Evolutionary conservation across 2,113 vertebrate species (phyloP), one percentile per base, ranked within the genome.

Genomic region (Entosphenus tridentatus): DNA sequence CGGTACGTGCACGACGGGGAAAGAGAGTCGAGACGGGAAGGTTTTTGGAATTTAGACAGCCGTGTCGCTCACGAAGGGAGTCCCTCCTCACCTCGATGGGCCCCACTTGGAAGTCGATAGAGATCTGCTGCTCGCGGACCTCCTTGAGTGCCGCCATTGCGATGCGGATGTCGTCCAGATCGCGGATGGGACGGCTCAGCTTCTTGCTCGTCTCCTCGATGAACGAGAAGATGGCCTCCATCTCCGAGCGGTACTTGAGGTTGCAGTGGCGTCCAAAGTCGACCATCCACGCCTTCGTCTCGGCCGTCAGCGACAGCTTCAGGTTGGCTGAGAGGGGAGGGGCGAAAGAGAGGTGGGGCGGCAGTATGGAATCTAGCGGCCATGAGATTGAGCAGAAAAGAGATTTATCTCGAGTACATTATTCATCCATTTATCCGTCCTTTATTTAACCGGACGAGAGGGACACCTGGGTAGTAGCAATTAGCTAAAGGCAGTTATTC

Each of bases 151-250:
- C 75, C 21, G 82, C 79, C 93, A 96, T 92, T 2, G 81, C 80
- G 12, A 86, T 85, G 75, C 87, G 83, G 72, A 96, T 85, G 72
- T 96, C 92, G 77, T 98, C 93, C 58, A 96, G 76, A 73, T 98
- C 93, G 73, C 79, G 85, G 73, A 96, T 85, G 21, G 68, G 81
- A 11, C 81, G 80, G 76, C 86, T 92, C 16, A 96, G 76, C 75
- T 89, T 96, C 76, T 88, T 96, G 71, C 75, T 78, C 2, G 83
- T 81, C 75, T 96, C 89, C 67, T 89, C 87, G 57, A 91, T 78
- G 68, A 92, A 88, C 8, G 71, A 73, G 73, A 93, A 87, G 72
- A 95, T 83, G 56, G 77, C 80, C 75, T 92, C 87, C 92, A 98
- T 95, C 73, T 96, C 84, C 14, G 73, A 78, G 71, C 79, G 78